Conservation (phyloP, 2,888 invertebrate genomes). For the Cheilosia vulpina region DNA sequence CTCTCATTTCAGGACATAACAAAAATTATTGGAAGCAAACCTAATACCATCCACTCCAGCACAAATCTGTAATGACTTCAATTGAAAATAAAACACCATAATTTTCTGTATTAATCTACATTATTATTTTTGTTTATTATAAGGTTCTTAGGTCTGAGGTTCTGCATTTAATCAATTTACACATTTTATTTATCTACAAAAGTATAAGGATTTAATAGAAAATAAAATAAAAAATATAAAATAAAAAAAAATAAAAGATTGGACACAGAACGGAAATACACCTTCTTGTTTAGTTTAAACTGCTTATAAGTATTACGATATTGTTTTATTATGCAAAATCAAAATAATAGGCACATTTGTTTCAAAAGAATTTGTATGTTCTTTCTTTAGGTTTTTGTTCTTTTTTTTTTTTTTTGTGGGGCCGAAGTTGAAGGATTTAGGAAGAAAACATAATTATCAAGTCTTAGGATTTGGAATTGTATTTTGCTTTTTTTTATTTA, state of each 20-base stretch:
- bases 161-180: constrained; percentile 72
- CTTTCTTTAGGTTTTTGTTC: constrained; percentile 14
- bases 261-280: constrained; percentile 34
- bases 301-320: constrained; percentile 37
- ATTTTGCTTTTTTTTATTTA: constrained; percentile 7
- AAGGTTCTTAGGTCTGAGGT: constrained; percentile 71
- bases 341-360: constrained; percentile 65
- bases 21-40: no score
- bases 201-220: constrained; percentile 29
- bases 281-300: constrained; percentile 20
- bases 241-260: constrained; percentile 19
- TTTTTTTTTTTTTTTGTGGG: constrained; percentile 19
- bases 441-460: constrained; percentile 42
- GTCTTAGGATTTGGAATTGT: constrained; percentile 56
- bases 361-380: constrained; percentile 22
- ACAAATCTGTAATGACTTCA: background rate
- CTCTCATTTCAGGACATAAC: no score
- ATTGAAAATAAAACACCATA: constrained; percentile 10
- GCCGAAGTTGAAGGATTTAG: constrained; percentile 26
- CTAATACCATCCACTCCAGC: background rate
- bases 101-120: constrained; percentile 59
- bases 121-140: constrained; percentile 58
- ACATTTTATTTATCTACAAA: constrained; percentile 73
- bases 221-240: constrained; percentile 7
- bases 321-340: constrained; percentile 61